Conservation (phyloP, 2,797 vertebrate species). For the Craterocephalus amniculus region DNA sequence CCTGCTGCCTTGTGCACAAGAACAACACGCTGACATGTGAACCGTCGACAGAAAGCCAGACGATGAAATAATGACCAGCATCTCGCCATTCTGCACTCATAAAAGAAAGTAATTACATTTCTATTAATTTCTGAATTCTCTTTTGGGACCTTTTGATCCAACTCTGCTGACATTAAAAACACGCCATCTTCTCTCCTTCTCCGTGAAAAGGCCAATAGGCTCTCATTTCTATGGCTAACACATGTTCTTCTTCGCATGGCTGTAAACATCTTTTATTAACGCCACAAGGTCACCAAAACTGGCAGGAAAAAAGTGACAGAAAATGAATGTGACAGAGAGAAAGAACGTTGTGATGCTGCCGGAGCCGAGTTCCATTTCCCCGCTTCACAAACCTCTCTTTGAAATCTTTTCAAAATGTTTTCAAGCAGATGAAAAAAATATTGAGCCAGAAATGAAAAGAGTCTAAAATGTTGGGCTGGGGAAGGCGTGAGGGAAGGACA, state of each 20-base stretch:
- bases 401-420: conserved; percentile 42
- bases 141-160: conserved; percentile 13
- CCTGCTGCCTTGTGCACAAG: background rate
- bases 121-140: conserved; percentile 24
- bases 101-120: conserved; percentile 27
- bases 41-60: conserved; percentile 7
- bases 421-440: conserved; percentile 29
- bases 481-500: background rate
- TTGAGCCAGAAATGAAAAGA: conserved; percentile 34
- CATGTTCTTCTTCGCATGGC: conserved; percentile 12
- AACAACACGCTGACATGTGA: conserved; percentile 11
- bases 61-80: conserved; percentile 11
- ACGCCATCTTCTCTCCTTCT: conserved; percentile 5
- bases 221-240: conserved; percentile 13
- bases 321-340: conserved; percentile 17
- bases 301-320: background rate
- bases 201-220: conserved; percentile 15
- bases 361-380: conserved; percentile 9
- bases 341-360: conserved; percentile 4
- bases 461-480: conserved; percentile 21
- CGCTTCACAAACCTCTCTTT: conserved; percentile 16
- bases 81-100: background rate
- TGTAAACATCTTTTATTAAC: conserved; percentile 26
- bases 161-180: conserved; percentile 13
- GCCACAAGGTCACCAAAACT: conserved; percentile 39